A percentile compares a stretch with the other conserved stretches of the same genome.
Conservation (phyloP, 2,888 invertebrate species). For the Portevinia maculata region DNA sequence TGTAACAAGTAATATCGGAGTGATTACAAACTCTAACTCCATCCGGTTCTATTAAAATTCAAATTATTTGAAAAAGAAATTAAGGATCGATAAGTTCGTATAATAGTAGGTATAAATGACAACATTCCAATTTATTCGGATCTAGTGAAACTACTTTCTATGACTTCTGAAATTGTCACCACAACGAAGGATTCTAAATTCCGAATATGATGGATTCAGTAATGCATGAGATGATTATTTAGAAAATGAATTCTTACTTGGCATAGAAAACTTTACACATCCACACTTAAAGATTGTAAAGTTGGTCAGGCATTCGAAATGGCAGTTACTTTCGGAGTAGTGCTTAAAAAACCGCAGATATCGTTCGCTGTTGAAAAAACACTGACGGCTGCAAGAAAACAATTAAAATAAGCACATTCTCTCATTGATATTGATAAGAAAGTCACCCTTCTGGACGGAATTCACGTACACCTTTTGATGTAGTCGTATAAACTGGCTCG, state of each 20-base stretch:
- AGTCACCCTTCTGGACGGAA: slow-evolving; percentile 83
- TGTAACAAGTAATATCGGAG: slow-evolving; percentile 80
- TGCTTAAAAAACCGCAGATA: slow-evolving; percentile 86
- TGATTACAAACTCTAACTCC: slow-evolving; percentile 81
- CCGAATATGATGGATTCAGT: no score
- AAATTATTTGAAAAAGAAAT: no score
- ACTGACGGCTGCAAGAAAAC: slow-evolving; percentile 84
- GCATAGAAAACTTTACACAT: slow-evolving; percentile 89
- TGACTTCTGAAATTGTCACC: no score
- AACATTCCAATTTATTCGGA: no score
- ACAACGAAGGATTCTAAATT: no score
- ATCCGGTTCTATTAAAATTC: slow-evolving; percentile 77
- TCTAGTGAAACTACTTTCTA: no score
- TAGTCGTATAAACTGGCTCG: slow-evolving; percentile 89
- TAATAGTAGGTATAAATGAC: no score
- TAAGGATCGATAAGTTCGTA: no score
- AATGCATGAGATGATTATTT: no score
- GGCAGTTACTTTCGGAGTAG: slow-evolving; percentile 89
- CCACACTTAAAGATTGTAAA: slow-evolving; percentile 86
- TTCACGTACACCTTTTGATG: slow-evolving; percentile 85
- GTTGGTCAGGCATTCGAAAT: slow-evolving; percentile 88
- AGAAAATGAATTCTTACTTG: slow-evolving; percentile 79
- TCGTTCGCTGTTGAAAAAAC: slow-evolving; percentile 87
- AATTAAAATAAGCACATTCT: neutral
- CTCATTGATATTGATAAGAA: neutral